These are phyloP conservation scores for Psophia crepitans DNA, from an alignment of 2,113 vertebrate genomes.

Conservation along the genomic window DNA sequence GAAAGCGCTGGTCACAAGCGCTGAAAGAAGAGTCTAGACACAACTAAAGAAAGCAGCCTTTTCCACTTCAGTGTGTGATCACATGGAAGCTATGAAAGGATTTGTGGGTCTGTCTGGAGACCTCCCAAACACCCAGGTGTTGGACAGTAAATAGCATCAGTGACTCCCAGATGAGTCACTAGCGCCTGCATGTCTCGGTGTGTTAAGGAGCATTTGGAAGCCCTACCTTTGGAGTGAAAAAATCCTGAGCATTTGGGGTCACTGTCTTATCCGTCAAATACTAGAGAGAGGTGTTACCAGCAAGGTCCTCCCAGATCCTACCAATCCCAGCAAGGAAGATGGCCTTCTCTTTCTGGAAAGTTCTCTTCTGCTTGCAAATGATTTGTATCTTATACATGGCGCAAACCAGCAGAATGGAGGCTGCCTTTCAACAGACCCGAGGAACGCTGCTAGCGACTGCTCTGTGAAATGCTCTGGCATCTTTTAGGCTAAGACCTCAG, in stretches of 20 bases:
- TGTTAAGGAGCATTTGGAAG: not conserved
- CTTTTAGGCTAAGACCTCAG: not conserved
- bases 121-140: conserved; percentile 20
- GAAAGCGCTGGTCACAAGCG: not conserved
- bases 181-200: not conserved
- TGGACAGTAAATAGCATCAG: conserved; percentile 1
- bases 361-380: not conserved
- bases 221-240: not conserved
- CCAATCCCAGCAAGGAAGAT: not conserved
- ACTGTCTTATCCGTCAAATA: not conserved
- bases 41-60: conserved; percentile 14
- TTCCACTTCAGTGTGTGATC: not conserved
- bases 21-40: not conserved
- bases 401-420: not conserved
- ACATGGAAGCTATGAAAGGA: not conserved
- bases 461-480: not conserved
- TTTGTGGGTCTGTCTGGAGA: not conserved
- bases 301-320: not conserved
- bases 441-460: not conserved
- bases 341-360: not conserved
- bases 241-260: not conserved
- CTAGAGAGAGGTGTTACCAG: not conserved
- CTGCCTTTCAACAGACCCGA: not conserved
- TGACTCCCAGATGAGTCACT: conserved; percentile 37
- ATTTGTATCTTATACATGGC: not conserved